Percentiles rank a stretch among this genome's conserved stretches.
Evolutionary conservation across 1,140 invertebrate species (phyloP).

Genomic region (Dendroctonus ponderosae): DNA sequence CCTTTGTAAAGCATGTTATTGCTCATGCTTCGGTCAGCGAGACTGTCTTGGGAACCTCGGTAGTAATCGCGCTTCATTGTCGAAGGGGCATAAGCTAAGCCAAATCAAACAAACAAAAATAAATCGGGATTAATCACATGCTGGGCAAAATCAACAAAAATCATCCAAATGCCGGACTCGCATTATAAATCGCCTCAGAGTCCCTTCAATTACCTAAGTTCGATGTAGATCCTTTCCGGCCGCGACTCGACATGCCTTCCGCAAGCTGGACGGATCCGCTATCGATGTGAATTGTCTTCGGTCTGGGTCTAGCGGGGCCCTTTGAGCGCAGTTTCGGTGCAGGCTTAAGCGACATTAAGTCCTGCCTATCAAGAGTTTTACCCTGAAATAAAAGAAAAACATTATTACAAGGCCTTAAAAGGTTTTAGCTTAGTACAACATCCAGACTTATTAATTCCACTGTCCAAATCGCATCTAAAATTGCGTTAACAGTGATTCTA

Average conservation of each 20-base stretch:
- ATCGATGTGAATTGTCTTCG: conserved; percentile 86
- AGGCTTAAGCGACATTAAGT: conserved; percentile 63
- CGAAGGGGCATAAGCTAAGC: conserved; percentile 45
- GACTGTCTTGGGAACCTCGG: conserved; percentile 81
- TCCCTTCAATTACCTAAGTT: conserved; percentile 68
- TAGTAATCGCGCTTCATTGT: conserved; percentile 83
- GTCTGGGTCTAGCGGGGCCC: conserved; percentile 64
- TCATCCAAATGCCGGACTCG: not conserved
- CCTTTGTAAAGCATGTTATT: conserved; percentile 57
- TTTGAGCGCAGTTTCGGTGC: conserved; percentile 63
- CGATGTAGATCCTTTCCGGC: conserved; percentile 77
- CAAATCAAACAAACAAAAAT: conserved; percentile 49
- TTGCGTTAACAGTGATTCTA: no score
- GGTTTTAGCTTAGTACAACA: no score
- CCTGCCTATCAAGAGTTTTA: conserved; percentile 71
- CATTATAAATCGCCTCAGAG: not conserved
- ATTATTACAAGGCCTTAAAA: no score
- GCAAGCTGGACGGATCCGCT: conserved; percentile 70
- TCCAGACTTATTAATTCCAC: no score
- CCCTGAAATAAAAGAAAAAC: conserved; percentile 56
- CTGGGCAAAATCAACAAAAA: not conserved
- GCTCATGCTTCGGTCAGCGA: conserved; percentile 63
- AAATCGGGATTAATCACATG: conserved; percentile 10
- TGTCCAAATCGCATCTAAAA: no score
- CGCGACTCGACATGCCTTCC: conserved; percentile 71